Conservation (phyloP, 2,797 vertebrate species). For the Falco rusticolus region DNA sequence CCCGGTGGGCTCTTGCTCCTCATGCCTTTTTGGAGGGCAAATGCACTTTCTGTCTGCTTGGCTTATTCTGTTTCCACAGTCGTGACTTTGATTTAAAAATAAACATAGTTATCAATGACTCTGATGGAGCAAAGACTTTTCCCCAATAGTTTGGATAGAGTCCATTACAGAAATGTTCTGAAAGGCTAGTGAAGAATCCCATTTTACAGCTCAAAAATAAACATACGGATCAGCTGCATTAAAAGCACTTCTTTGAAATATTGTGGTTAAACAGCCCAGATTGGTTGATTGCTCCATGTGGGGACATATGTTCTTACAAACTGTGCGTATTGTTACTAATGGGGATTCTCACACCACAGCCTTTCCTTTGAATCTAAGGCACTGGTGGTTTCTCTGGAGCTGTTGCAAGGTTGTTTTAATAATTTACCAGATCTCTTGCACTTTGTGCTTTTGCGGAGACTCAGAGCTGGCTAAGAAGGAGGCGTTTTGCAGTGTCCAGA, state of each 20-base stretch:
- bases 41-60: neutral
- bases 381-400: conserved; percentile 51
- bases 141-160: neutral
- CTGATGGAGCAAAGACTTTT: neutral
- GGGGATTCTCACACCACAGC: conserved; percentile 65
- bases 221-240: conserved; percentile 57
- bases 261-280: conserved; percentile 69
- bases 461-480: conserved; percentile 30
- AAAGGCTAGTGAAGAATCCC: conserved; percentile 19
- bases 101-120: neutral
- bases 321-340: conserved; percentile 70
- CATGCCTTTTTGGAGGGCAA: neutral
- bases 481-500: neutral
- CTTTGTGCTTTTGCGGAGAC: conserved; percentile 45
- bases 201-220: conserved; percentile 49
- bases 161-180: conserved; percentile 23
- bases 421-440: conserved; percentile 60
- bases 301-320: conserved; percentile 70
- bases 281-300: conserved; percentile 59
- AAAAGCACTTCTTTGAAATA: conserved; percentile 57
- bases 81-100: neutral
- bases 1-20: neutral
- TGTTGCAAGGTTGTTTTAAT: conserved; percentile 70
- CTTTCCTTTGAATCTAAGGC: conserved; percentile 59
- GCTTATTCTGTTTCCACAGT: neutral